Conservation (phyloP, 2,888 invertebrate genomes). For the Torymus texanus region DNA sequence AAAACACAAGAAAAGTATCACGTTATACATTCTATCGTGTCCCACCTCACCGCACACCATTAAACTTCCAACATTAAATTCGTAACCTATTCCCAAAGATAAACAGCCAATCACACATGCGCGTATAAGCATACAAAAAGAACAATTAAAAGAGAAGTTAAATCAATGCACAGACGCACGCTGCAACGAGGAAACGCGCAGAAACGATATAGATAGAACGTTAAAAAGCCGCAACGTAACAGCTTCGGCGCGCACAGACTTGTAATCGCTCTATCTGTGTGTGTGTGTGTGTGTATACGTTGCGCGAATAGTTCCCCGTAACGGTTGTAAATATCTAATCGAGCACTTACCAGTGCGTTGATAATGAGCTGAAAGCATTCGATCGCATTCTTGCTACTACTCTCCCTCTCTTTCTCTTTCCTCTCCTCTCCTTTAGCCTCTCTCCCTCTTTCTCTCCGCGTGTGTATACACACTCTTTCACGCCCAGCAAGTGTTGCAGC, state of each 20-base stretch:
- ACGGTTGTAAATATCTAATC: conserved; percentile 28
- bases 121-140: background rate
- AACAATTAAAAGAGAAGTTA: background rate
- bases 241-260: too few species aligned
- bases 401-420: background rate
- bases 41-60: too few species aligned
- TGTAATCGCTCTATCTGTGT: too few species aligned
- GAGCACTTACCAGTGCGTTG: conserved; percentile 39
- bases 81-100: too few species aligned
- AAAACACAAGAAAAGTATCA: conserved; percentile 12
- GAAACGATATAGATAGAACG: too few species aligned
- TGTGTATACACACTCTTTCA: conserved; percentile 16
- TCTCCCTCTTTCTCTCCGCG: background rate
- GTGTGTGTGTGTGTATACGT: too few species aligned
- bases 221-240: too few species aligned
- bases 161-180: too few species aligned
- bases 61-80: too few species aligned
- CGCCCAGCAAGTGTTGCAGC: conserved; percentile 23
- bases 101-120: too few species aligned
- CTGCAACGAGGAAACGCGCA: too few species aligned
- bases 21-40: too few species aligned
- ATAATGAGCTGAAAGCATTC: conserved; percentile 30
- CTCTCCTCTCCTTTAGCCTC: background rate
- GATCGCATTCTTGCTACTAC: conserved; percentile 34
- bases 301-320: background rate